These are phyloP conservation scores for Hylia prasina DNA, from an alignment of 2,113 vertebrate species.

Conservation along the genomic window DNA sequence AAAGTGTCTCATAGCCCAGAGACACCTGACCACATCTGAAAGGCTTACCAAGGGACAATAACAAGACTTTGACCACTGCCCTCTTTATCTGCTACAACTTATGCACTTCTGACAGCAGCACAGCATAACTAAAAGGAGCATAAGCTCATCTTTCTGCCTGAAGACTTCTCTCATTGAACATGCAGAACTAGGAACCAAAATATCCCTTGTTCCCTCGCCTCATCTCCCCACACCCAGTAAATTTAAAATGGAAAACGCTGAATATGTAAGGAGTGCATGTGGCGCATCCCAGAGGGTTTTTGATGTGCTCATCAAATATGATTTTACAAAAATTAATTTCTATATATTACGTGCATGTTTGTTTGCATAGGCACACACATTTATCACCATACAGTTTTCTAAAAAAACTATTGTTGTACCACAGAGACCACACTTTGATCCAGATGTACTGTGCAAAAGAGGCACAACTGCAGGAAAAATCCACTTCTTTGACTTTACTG, in stretches of 20 bases:
- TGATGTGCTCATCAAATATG: neutral
- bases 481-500: neutral
- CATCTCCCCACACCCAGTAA: neutral
- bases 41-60: neutral
- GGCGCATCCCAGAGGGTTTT: neutral
- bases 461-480: neutral
- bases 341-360: fast-evolving
- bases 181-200: neutral
- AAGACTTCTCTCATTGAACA: neutral
- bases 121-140: neutral
- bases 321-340: neutral
- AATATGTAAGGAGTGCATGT: neutral
- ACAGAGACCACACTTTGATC: neutral
- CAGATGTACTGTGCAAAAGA: neutral
- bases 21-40: neutral
- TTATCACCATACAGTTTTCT: neutral
- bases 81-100: neutral
- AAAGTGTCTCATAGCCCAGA: neutral
- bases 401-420: neutral
- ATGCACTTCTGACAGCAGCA: neutral
- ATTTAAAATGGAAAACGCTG: neutral
- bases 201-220: neutral
- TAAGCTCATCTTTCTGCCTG: neutral
- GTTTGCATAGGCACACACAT: neutral
- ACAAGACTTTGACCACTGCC: fast-evolving